A percentile compares a stretch with the other conserved stretches of the same genome.
Conservation (phyloP, 1,140 invertebrate species). For the Diachasmimorpha longicaudata region DNA sequence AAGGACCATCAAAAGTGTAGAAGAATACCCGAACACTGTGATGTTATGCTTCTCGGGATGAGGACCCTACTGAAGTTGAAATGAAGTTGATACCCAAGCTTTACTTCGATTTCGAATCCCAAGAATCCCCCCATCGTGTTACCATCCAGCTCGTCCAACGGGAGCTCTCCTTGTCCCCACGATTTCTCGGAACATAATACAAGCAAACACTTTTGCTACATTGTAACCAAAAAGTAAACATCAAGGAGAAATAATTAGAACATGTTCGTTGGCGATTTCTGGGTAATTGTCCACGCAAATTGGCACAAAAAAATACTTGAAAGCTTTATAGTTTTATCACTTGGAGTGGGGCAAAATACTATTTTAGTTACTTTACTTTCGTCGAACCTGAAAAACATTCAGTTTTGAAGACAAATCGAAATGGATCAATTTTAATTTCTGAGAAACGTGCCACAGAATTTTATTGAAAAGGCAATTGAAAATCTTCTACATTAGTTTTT, state of each 20-base stretch:
- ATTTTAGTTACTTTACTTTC: too few relatives aligned
- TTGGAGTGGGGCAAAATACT: too few relatives aligned
- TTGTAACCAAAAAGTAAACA: neutral
- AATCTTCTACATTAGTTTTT: neutral
- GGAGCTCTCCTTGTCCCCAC: neutral
- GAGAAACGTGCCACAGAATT: neutral
- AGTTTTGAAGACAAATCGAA: too few relatives aligned
- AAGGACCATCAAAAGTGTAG: too few relatives aligned
- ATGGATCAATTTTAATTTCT: too few relatives aligned
- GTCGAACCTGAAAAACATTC: too few relatives aligned
- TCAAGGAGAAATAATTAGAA: neutral
- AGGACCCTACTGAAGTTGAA: neutral
- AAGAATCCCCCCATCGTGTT: neutral
- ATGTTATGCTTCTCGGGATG: neutral
- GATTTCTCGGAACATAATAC: neutral
- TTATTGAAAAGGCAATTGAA: neutral
- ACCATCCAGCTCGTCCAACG: neutral
- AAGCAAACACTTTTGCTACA: neutral
- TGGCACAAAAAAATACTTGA: too few relatives aligned
- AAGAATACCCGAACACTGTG: too few relatives aligned
- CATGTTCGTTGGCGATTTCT: neutral
- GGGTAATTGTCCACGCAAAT: neutral
- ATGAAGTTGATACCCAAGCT: neutral
- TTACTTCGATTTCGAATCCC: neutral
- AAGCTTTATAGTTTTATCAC: too few relatives aligned